A percentile compares a stretch with the other conserved stretches of the same genome.
Conservation (phyloP, 2,797 vertebrate genomes). For the Semotilus atromaculatus region DNA sequence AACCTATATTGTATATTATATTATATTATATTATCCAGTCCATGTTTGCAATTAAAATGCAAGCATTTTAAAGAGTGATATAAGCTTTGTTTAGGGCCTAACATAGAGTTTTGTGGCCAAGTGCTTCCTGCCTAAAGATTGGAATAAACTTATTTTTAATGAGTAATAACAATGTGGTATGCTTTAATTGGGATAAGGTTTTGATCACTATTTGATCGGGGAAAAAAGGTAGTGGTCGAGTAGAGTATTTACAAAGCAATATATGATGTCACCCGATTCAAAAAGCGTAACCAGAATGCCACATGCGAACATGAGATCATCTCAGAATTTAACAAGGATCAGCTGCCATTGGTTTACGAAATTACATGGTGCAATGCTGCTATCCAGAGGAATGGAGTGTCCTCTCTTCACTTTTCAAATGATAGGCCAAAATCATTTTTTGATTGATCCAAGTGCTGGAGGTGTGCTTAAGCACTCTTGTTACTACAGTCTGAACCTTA, state of each 20-base stretch:
- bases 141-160: background rate
- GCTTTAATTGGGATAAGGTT: background rate
- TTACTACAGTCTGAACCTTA: background rate
- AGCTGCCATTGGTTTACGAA: slow-evolving; percentile 28
- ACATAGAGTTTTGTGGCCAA: background rate
- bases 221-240: background rate
- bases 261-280: slow-evolving; percentile 8
- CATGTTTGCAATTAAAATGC: background rate
- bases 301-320: slow-evolving; percentile 39
- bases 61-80: background rate
- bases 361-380: slow-evolving; percentile 1
- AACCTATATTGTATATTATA: too few species aligned
- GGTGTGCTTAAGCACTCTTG: background rate
- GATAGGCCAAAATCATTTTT: slow-evolving; percentile 3
- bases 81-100: background rate
- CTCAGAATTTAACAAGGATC: slow-evolving; percentile 34
- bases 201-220: background rate
- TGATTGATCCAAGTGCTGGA: background rate
- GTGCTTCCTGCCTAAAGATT: background rate
- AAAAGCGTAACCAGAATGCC: slow-evolving; percentile 26
- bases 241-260: background rate
- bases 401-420: slow-evolving; percentile 35
- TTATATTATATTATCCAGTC: background rate
- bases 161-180: background rate
- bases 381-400: background rate